Conservation (phyloP, 2,113 vertebrate species). For the Pseudorectes ferrugineus region DNA sequence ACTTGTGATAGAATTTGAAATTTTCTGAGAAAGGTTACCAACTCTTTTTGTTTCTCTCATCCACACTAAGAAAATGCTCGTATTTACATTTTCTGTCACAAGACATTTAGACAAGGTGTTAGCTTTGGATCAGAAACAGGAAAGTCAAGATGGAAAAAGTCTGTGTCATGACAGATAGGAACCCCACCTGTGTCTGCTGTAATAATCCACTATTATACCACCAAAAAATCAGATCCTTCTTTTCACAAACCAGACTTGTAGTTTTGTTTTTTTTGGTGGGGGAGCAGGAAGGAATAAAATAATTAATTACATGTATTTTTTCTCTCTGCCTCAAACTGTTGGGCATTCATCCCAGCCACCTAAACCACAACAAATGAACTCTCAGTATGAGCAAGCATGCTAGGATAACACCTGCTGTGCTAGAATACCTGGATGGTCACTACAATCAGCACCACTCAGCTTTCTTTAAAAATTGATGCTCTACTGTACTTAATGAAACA, state of each 20-base stretch:
- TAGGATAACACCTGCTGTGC: neutral
- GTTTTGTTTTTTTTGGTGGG: neutral
- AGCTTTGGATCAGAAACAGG: neutral
- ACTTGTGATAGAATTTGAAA: neutral
- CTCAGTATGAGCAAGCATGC: rapidly evolving
- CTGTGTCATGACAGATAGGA: neutral
- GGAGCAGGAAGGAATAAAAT: neutral
- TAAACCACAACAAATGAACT: neutral
- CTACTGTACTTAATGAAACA: neutral
- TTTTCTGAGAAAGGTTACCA: neutral
- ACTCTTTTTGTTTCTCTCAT: neutral
- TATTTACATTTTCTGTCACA: neutral
- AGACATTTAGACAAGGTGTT: neutral
- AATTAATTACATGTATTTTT: neutral
- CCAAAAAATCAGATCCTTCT: neutral
- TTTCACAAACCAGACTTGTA: neutral
- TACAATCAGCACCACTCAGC: neutral
- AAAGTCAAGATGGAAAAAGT: neutral
- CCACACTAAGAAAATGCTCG: neutral
- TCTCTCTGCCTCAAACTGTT: neutral
- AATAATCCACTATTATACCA: neutral
- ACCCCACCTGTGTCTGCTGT: neutral
- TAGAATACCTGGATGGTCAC: neutral
- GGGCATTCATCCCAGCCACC: neutral
- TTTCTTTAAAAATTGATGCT: neutral